Percentiles rank a stretch among this genome's conserved stretches.
These are phyloP conservation scores for Drosophila neutralis DNA, from an alignment of 2,888 invertebrate genomes.

Conservation along the genomic window DNA sequence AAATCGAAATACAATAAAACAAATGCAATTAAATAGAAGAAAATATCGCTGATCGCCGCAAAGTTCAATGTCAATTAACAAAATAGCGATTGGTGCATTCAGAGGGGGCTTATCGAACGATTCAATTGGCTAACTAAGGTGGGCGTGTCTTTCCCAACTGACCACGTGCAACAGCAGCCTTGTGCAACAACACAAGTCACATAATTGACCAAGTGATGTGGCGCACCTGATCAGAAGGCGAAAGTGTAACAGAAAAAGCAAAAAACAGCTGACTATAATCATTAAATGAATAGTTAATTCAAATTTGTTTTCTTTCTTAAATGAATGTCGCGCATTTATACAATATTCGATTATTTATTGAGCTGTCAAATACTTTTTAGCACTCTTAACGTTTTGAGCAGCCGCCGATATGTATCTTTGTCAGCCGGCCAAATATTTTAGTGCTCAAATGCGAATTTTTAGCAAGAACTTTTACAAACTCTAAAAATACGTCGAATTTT, in stretches of 20 bases:
- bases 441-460: background rate
- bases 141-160: slow-evolving; percentile 40
- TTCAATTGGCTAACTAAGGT: slow-evolving; percentile 31
- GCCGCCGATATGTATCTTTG: slow-evolving; percentile 14
- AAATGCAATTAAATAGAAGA: slow-evolving; percentile 22
- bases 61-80: slow-evolving; percentile 70
- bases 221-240: background rate
- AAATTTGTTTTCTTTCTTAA: background rate
- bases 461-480: slow-evolving; percentile 4
- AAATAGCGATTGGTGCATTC: slow-evolving; percentile 58
- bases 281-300: background rate
- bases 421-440: slow-evolving; percentile 19
- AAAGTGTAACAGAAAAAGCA: background rate
- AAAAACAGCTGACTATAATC: background rate
- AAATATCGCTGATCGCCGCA: slow-evolving; percentile 33
- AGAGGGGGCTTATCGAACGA: slow-evolving; percentile 22
- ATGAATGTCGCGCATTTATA: slow-evolving; percentile 5
- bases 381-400: slow-evolving; percentile 14
- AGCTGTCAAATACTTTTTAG: slow-evolving; percentile 8
- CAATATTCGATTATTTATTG: slow-evolving; percentile 13
- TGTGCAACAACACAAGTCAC: slow-evolving; percentile 1
- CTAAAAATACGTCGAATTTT: background rate
- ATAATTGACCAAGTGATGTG: background rate
- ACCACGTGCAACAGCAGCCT: slow-evolving; percentile 34
- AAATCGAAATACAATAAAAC: slow-evolving; percentile 1